Conservation (phyloP, 2,888 invertebrate genomes). For the Trichopria drosophilae region DNA sequence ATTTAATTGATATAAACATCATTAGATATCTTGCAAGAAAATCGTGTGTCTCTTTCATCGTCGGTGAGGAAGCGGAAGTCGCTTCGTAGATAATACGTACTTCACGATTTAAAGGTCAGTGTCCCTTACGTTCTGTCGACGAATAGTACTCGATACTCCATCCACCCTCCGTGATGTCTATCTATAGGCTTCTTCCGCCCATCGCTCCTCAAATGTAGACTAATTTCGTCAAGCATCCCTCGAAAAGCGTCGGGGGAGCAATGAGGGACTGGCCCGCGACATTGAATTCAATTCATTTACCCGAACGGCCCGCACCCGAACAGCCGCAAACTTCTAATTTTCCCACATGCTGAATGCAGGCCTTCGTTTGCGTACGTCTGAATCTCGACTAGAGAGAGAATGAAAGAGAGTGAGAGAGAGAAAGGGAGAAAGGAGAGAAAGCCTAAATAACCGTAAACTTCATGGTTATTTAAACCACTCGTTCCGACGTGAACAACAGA, state of each 20-base stretch:
- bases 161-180: constrained; percentile 13
- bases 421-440: constrained; percentile 10
- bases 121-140: no score
- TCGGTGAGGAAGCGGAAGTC: no score
- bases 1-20: no score
- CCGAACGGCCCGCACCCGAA: constrained; percentile 33
- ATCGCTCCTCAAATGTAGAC: constrained; percentile 49
- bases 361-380: constrained; percentile 13
- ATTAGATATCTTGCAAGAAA: no score
- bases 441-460: constrained; percentile 42
- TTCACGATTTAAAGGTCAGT: no score
- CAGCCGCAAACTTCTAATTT: constrained; percentile 50
- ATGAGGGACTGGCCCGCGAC: constrained; percentile 43
- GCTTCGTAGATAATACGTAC: no score
- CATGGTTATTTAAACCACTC: no score
- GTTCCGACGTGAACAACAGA: no score
- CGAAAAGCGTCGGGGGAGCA: constrained; percentile 48
- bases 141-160: constrained; percentile 11
- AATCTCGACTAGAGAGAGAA: constrained; percentile 8
- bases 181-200: constrained; percentile 34
- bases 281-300: constrained; percentile 53
- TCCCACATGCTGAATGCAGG: constrained; percentile 39
- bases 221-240: constrained; percentile 50
- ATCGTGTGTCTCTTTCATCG: no score
- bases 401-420: no score